Percentiles rank a stretch among this genome's conserved stretches.
Evolutionary conservation across 1,140 invertebrate species (phyloP).

Genomic region (Cyclargus thomasi): DNA sequence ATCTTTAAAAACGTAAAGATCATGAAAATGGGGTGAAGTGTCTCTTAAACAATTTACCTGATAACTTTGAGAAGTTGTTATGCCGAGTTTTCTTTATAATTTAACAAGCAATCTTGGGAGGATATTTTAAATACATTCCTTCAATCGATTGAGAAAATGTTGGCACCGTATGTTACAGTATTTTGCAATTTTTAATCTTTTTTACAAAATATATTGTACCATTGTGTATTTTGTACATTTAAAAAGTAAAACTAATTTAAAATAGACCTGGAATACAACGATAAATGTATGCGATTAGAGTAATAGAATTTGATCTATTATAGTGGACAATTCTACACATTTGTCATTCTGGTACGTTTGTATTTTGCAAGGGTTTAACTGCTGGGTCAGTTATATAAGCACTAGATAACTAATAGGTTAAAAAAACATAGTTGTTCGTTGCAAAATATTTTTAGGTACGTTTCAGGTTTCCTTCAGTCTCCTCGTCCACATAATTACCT

Average conservation of each 20-base stretch:
- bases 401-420: not conserved
- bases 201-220: too few relatives aligned
- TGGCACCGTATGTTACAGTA: too few relatives aligned
- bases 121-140: not conserved
- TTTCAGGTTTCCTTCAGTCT: too few relatives aligned
- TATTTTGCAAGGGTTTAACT: not conserved
- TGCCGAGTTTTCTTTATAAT: not conserved
- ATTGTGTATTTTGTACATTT: too few relatives aligned
- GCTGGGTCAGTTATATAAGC: not conserved
- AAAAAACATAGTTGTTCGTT: too few relatives aligned
- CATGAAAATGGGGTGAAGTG: not conserved
- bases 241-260: not conserved
- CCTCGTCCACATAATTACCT: too few relatives aligned
- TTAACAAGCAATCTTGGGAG: not conserved
- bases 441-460: too few relatives aligned
- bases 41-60: slow-evolving; percentile 6
- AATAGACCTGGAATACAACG: not conserved
- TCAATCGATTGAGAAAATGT: not conserved
- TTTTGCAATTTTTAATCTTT: too few relatives aligned
- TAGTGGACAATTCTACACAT: not conserved
- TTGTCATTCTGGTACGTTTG: not conserved
- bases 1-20: not conserved
- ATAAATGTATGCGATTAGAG: not conserved
- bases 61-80: not conserved
- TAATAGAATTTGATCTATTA: slow-evolving; percentile 1